Base-by-base conservation (phyloP, 2,113 vertebrate genomes). In the Cepphus grylle region DNA sequence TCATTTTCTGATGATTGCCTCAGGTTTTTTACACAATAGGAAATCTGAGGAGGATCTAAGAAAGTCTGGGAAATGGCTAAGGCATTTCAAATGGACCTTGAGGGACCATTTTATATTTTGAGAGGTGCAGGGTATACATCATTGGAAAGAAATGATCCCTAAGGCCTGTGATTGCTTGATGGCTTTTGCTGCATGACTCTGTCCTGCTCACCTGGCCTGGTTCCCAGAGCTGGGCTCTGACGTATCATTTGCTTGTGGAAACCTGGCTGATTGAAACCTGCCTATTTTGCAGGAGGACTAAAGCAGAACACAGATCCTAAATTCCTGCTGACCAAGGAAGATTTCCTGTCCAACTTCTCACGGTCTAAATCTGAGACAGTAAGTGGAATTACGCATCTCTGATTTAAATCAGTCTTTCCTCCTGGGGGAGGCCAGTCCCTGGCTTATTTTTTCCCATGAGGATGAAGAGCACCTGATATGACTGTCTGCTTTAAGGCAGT, bases 261-360 rank as follows among this genome's bases (percentile, higher is more conserved):
- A 76, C 19, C 30, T 79, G 49, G 6, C 58, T 94, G 70, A 93
- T 23, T 70, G 58, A 85, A 95, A 80, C n/a, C 29, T 81, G n/a
- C 21, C 50, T 96, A 0, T 93, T 95, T 97, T 97, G 18, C 88
- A 98, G 98, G 97, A 92, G 98, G 97, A 63, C 85, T 97, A 45
- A 96, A 96, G 53, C 97, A 98, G 90, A 97, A 89, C 22, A 90
- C 42, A 3, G 96, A 98, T 53, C 67, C 3, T 42, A 97, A 95
- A 81, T 96, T 92, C 62, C 71, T 97, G 69, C 79, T 98, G 74
- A 97, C 89, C 70, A 96, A 92, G 70, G 93, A 98, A 74, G 98
- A 98, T 84, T 97, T 98, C 53, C 70, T 95, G 26, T 98, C 96
- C 86, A 97, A 81, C 62, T 97, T 98, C 81, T 94, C 94, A 38